A percentile compares a stretch with the other conserved stretches of the same genome.
These are phyloP conservation scores for Brenthis ino DNA, from an alignment of 2,888 invertebrate genomes.

Conservation along the genomic window DNA sequence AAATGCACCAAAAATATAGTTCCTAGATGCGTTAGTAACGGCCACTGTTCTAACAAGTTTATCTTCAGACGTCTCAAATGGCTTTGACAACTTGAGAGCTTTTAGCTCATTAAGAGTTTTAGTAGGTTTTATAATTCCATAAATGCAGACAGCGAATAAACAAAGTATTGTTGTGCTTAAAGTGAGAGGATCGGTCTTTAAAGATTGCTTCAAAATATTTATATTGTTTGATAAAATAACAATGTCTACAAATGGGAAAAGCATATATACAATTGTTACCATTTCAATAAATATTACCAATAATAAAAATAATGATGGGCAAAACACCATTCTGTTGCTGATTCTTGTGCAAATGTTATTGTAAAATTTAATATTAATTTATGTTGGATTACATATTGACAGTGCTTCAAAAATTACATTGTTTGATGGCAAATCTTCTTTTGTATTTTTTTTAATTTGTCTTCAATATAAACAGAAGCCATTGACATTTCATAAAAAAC, in stretches of 20 bases:
- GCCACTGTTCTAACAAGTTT: slow-evolving; percentile 54
- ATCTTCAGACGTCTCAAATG: slow-evolving; percentile 45
- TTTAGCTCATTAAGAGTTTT: slow-evolving; percentile 49
- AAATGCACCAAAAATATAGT: slow-evolving; percentile 61
- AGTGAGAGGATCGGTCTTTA: slow-evolving; percentile 32
- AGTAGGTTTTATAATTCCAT: slow-evolving; percentile 57
- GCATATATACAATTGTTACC: slow-evolving; percentile 52
- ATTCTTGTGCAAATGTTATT: background rate
- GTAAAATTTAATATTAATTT: background rate
- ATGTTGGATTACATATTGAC: background rate
- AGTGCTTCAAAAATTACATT: background rate
- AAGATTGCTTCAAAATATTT: slow-evolving; percentile 39
- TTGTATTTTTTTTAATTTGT: background rate
- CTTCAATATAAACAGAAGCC: background rate
- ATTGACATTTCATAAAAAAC: no score
- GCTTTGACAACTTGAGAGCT: slow-evolving; percentile 37
- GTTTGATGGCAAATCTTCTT: background rate
- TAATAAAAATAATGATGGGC: slow-evolving; percentile 30
- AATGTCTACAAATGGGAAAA: slow-evolving; percentile 55
- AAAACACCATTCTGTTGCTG: slow-evolving; percentile 27
- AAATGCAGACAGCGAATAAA: slow-evolving; percentile 42
- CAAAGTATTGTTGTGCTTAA: slow-evolving; percentile 22
- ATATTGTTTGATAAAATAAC: slow-evolving; percentile 52
- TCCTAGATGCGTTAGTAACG: slow-evolving; percentile 58
- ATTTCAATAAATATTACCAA: slow-evolving; percentile 55